Percentiles rank a stretch among this genome's conserved stretches.
These are phyloP conservation scores for Periplaneta americana DNA, from an alignment of 1,140 invertebrate species.

Conservation along the genomic window DNA sequence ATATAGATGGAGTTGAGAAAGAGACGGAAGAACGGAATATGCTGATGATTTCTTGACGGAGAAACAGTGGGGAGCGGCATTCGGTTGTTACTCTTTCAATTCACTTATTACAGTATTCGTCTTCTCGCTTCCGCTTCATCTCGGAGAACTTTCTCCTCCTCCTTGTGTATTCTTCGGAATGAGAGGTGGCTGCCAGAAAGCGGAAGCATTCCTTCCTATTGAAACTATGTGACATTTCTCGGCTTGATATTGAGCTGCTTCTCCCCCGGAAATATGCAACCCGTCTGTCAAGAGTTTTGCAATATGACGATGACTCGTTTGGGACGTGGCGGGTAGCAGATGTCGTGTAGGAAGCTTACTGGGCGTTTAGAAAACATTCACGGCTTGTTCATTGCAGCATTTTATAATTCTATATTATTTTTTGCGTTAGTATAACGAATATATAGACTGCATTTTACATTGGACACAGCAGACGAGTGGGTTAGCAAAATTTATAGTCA, in stretches of 20 bases:
- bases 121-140: not conserved
- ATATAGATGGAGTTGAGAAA: not conserved
- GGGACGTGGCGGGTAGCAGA: not conserved
- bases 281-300: not conserved
- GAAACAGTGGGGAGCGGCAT: not conserved
- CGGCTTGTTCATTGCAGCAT: too few relatives aligned
- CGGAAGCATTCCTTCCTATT: not conserved
- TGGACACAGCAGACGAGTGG: too few relatives aligned
- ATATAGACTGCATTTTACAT: too few relatives aligned
- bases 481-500: too few relatives aligned
- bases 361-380: not conserved
- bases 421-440: too few relatives aligned
- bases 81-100: not conserved
- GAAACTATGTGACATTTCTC: not conserved
- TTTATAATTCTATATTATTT: too few relatives aligned
- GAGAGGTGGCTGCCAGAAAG: not conserved
- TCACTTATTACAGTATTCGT: not conserved
- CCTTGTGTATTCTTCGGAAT: too few relatives aligned
- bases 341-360: not conserved
- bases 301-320: not conserved
- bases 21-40: not conserved
- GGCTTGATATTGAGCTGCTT: not conserved
- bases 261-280: not conserved
- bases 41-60: not conserved
- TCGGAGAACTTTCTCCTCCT: too few relatives aligned